Evolutionary conservation across 2,888 invertebrate species (phyloP).

Genomic region (Hyposoter dolosus): DNA sequence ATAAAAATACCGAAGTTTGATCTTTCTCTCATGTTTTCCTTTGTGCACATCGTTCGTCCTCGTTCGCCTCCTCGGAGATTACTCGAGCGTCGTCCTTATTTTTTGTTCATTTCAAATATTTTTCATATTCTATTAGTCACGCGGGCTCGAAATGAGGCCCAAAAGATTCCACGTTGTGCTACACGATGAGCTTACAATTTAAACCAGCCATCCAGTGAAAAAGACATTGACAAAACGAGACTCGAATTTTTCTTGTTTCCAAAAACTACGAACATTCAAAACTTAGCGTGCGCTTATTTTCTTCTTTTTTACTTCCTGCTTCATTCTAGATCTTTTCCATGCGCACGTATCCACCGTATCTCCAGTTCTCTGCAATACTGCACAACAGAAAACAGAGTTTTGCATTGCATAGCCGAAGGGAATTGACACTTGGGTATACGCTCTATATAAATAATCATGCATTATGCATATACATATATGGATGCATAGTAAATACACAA

Average conservation of each 20-base stretch:
- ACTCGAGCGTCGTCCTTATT: neutral
- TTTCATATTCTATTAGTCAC: neutral
- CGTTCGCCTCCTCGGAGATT: neutral
- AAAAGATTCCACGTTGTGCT: neutral
- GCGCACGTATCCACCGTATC: neutral
- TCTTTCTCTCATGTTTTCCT: neutral
- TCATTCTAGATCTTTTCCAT: neutral
- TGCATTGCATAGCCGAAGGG: slow-evolving; percentile 1
- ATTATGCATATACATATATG: neutral
- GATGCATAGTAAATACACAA: neutral
- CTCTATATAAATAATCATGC: neutral
- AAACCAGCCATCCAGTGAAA: no score
- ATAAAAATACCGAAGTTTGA: slow-evolving; percentile 19
- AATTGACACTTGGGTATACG: neutral
- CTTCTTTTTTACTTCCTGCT: neutral
- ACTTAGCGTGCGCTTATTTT: neutral
- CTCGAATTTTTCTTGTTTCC: neutral
- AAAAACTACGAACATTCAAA: neutral
- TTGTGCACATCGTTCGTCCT: neutral
- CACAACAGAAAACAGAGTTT: neutral
- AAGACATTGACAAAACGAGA: neutral
- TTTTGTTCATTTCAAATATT: neutral
- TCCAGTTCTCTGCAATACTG: neutral
- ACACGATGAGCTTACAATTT: neutral
- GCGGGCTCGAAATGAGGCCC: neutral